Evolutionary conservation across 2,113 vertebrate species (phyloP), one percentile per base, ranked within the genome.

Genomic region (Ictalurus punctatus): DNA sequence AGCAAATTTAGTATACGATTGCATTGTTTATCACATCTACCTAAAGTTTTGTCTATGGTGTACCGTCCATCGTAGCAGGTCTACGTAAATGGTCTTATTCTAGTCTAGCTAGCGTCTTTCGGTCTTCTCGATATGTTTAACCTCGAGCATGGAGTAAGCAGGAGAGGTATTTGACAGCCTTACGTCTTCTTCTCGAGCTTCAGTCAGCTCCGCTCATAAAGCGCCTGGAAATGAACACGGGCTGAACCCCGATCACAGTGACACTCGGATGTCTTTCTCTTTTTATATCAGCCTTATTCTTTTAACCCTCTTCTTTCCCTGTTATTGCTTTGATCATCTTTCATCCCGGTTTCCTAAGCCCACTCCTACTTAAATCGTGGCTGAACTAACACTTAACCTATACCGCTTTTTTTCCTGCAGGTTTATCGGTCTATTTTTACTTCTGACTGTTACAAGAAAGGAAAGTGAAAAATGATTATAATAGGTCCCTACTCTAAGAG

Each of bases 271-370:
- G 71, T 90, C 81, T 90, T 25, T 67, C 34, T 69, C n/a, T 12
- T 73, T 65, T 56, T 82, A 80, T 69, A 67, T 23, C 59, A 17
- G 14, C 17, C 40, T 81, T 83, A 63, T 21, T 61, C 84, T 65
- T 86, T 78, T 59, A 84, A 54, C 88, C 59, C 44, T 61, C 85
- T 54, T 34, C 23, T 85, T 37, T 56, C 34, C 34, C 84, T 59
- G 13, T 87, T 89, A 23, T 3, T 65, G 78, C 90, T 90, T 88
- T 89, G 90, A 90, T 91, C 86, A 86, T 37, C 79, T 84, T 71
- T 34, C 85, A 56, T 56, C 34, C 12, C 81, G 40, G 56, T 13
- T 61, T 40, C 56, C 34, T 34, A 37, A 83, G 34, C 80, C 54
- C 54, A 34, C n/a, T 82, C 54, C 3, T 10, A 34, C 30, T 82